Evolutionary conservation across 1,140 invertebrate species (phyloP).

Genomic region (Dendrolimus kikuchii): DNA sequence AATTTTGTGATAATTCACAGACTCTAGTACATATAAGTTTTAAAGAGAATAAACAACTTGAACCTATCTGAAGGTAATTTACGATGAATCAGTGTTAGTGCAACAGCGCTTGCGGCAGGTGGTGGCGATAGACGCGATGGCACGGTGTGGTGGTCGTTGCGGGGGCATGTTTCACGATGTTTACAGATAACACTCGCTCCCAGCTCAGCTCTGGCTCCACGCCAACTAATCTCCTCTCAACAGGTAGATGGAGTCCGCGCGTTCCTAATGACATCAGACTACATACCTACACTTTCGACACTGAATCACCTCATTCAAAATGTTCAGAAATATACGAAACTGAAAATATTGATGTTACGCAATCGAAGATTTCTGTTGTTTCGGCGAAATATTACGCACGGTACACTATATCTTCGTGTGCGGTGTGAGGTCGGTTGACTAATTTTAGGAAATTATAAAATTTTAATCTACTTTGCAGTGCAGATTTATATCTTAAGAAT

Average conservation of each 20-base stretch:
- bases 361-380: constrained; percentile 12
- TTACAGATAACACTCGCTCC: constrained; percentile 35
- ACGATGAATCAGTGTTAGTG: constrained; percentile 1
- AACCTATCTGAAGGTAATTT: constrained; percentile 2
- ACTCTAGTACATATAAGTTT: too few relatives aligned
- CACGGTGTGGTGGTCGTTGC: constrained; percentile 15
- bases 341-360: constrained; percentile 18
- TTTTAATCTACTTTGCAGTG: neutral
- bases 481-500: neutral
- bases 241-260: constrained; percentile 55
- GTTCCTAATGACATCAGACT: constrained; percentile 53
- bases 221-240: constrained; percentile 61
- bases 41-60: neutral
- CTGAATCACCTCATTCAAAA: constrained; percentile 55
- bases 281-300: constrained; percentile 23
- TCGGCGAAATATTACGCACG: constrained; percentile 2
- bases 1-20: too few relatives aligned
- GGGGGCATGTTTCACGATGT: constrained; percentile 32
- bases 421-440: neutral
- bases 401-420: neutral
- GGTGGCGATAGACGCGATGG: constrained; percentile 20
- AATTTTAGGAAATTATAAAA: too few relatives aligned
- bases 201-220: constrained; percentile 34
- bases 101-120: neutral
- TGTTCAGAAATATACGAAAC: constrained; percentile 13